Conservation (phyloP, 2,888 invertebrate species). For the Diaperis boleti region DNA sequence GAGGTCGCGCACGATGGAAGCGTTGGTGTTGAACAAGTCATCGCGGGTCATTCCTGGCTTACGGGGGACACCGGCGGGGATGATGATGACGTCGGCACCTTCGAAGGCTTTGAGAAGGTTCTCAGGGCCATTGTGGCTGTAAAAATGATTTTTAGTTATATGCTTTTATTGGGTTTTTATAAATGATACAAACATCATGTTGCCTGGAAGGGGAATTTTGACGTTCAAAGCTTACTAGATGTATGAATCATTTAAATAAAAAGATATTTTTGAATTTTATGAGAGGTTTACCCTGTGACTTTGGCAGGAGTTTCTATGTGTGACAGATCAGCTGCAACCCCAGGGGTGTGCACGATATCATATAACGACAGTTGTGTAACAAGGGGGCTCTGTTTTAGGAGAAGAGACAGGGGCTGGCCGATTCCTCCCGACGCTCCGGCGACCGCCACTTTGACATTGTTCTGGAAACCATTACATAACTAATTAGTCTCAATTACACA, state of each 20-base stretch:
- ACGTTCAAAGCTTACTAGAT: too few species aligned
- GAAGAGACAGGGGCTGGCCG: slow-evolving; percentile 94
- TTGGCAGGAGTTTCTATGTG: slow-evolving; percentile 94
- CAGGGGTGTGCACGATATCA: slow-evolving; percentile 95
- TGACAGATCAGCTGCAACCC: slow-evolving; percentile 96
- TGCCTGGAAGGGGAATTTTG: too few species aligned
- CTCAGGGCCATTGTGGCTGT: slow-evolving; percentile 78
- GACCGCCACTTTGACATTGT: slow-evolving; percentile 92
- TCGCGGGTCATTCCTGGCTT: slow-evolving; percentile 99
- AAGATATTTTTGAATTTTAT: too few species aligned
- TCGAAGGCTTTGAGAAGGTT: slow-evolving; percentile 82
- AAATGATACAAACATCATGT: too few species aligned
- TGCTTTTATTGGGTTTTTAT: too few species aligned
- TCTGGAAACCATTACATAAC: slow-evolving; percentile 67
- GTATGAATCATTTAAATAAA: too few species aligned
- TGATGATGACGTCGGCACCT: slow-evolving; percentile 80
- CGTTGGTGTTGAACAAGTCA: slow-evolving; percentile 98
- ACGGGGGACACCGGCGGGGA: slow-evolving; percentile 98
- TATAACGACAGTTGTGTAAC: slow-evolving; percentile 88
- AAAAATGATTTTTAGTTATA: too few species aligned
- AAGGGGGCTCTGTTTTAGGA: slow-evolving; percentile 90
- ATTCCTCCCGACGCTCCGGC: slow-evolving; percentile 98
- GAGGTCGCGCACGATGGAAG: slow-evolving; percentile 94
- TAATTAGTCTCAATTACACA: neutral
- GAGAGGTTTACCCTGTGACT: slow-evolving; percentile 74